Conservation (phyloP, 1,140 invertebrate genomes). For the Cyrtorhinus lividipennis region DNA sequence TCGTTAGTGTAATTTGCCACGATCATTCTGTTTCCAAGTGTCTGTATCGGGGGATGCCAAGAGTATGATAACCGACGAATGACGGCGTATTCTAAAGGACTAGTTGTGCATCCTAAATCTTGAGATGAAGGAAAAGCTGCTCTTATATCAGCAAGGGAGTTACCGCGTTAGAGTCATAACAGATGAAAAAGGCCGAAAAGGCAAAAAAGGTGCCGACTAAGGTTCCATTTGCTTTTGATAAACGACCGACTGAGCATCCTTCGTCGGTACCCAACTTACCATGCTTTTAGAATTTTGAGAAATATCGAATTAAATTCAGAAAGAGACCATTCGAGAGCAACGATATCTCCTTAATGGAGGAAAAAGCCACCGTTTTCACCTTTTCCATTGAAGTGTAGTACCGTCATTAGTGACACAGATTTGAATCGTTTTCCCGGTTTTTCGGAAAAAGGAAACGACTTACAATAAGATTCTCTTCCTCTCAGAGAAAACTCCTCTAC, state of each 20-base stretch:
- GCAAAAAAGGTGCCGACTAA: too few species aligned
- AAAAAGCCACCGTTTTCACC: not conserved
- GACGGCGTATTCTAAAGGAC: too few species aligned
- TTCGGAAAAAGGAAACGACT: not conserved
- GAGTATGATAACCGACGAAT: too few species aligned
- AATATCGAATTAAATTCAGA: not conserved
- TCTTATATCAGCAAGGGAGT: too few species aligned
- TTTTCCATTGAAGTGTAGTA: not conserved
- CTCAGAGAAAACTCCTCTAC: not conserved
- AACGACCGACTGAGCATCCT: not conserved
- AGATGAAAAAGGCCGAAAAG: too few species aligned
- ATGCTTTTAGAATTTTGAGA: not conserved
- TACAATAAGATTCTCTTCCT: not conserved
- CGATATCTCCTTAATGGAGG: not conserved
- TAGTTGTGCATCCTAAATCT: too few species aligned
- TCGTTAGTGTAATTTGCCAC: too few species aligned
- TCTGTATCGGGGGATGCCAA: too few species aligned
- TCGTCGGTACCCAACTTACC: not conserved
- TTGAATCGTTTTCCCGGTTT: not conserved
- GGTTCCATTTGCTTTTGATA: not conserved
- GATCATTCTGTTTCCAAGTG: too few species aligned
- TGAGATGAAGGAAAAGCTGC: too few species aligned
- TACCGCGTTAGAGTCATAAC: too few species aligned
- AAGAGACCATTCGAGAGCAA: not conserved
- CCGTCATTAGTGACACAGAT: not conserved